Conservation (phyloP, 2,797 vertebrate genomes). For the Platyrinchus mystaceus region DNA sequence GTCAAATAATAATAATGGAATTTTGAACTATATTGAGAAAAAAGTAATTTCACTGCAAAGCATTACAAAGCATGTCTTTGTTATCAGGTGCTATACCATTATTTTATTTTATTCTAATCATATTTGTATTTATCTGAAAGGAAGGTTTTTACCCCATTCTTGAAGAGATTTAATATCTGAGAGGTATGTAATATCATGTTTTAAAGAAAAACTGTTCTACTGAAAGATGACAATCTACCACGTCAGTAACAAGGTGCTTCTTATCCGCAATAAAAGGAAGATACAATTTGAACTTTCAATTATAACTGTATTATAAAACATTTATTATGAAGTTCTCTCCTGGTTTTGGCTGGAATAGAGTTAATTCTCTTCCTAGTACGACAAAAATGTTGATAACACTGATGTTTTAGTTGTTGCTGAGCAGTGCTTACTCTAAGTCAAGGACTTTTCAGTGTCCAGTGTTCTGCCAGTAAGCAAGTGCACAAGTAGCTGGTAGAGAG, state of each 20-base stretch:
- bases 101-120: neutral
- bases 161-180: neutral
- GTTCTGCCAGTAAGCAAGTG: neutral
- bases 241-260: neutral
- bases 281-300: neutral
- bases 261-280: neutral
- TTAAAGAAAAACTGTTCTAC: neutral
- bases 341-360: neutral
- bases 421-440: neutral
- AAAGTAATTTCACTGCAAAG: neutral
- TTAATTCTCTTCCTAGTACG: neutral
- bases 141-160: neutral
- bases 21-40: neutral
- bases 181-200: neutral
- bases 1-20: neutral
- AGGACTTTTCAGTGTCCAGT: neutral
- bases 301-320: neutral
- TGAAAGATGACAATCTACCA: neutral
- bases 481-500: neutral
- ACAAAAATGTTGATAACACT: neutral
- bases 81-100: neutral
- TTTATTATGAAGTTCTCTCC: neutral
- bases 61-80: neutral
- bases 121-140: neutral
- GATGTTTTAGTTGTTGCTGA: neutral